Percentiles rank a stretch among this genome's conserved stretches.
phyloP scores from a whole-genome alignment of 2,888 invertebrate genomes.

The Biston betularia region DNA sequence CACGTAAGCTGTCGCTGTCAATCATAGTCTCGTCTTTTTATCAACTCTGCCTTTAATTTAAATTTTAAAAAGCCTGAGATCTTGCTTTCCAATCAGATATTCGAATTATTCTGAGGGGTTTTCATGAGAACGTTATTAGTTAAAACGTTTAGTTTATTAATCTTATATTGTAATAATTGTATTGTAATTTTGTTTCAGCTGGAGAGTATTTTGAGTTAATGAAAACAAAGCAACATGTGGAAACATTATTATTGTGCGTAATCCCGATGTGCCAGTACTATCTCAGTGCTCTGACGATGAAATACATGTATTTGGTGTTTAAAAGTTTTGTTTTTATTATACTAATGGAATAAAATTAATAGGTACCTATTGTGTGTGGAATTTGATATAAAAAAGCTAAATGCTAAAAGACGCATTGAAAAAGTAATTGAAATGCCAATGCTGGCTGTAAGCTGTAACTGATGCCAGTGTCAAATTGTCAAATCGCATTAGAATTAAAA shows the following conservation, averaged over 20 bases:
- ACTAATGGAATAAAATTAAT: not conserved
- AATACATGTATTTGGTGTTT: not conserved
- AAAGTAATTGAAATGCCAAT: not conserved
- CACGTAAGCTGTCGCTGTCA: too few relatives aligned
- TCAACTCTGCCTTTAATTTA: too few relatives aligned
- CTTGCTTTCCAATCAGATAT: too few relatives aligned
- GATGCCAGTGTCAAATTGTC: not conserved
- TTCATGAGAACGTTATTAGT: too few relatives aligned
- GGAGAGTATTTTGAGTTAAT: conserved; percentile 10
- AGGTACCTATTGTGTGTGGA: too few relatives aligned
- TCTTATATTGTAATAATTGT: not conserved
- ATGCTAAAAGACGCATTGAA: not conserved
- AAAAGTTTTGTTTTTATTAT: not conserved
- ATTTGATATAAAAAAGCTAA: not conserved
- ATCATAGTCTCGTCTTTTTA: too few relatives aligned
- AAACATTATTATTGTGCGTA: conserved; percentile 1
- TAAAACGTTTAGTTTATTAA: too few relatives aligned
- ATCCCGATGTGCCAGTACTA: not conserved
- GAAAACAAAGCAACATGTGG: not conserved
- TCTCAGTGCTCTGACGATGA: not conserved
- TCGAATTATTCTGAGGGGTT: too few relatives aligned
- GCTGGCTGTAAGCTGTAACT: not conserved
- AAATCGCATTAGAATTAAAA: not conserved
- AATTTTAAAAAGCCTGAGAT: too few relatives aligned
- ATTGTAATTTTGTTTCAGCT: conserved; percentile 6